Conservation (phyloP, 2,797 vertebrate species). For the Catostomus latipinnis region DNA sequence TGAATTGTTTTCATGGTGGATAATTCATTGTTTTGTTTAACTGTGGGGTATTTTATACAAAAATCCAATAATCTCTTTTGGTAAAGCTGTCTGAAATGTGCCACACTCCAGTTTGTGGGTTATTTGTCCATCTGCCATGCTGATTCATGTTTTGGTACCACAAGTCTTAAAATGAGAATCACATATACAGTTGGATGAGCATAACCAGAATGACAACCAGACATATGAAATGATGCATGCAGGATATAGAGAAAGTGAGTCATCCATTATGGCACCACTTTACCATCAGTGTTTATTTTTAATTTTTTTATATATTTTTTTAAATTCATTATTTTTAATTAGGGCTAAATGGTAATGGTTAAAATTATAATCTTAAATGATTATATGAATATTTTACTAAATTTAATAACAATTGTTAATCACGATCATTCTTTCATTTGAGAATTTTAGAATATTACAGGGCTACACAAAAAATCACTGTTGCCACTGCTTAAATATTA, state of each 20-base stretch:
- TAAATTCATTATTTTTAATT: neutral
- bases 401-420: too few relatives aligned
- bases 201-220: constrained; percentile 37
- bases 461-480: too few relatives aligned
- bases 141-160: constrained; percentile 41
- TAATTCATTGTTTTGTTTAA: constrained; percentile 11
- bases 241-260: constrained; percentile 6
- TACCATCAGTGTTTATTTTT: neutral
- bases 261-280: constrained; percentile 1
- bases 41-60: neutral
- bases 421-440: too few relatives aligned
- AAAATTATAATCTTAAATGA: too few relatives aligned
- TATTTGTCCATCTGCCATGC: constrained; percentile 45
- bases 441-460: too few relatives aligned
- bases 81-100: constrained; percentile 15
- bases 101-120: constrained; percentile 26
- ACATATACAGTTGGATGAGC: constrained; percentile 30
- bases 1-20: constrained; percentile 15
- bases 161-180: constrained; percentile 12
- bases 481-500: too few relatives aligned
- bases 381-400: too few relatives aligned
- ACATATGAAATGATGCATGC: constrained; percentile 29
- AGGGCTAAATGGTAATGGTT: too few relatives aligned
- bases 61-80: constrained; percentile 1
- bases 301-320: neutral